Conservation (phyloP, 2,113 vertebrate genomes). For the Aepyceros melampus region DNA sequence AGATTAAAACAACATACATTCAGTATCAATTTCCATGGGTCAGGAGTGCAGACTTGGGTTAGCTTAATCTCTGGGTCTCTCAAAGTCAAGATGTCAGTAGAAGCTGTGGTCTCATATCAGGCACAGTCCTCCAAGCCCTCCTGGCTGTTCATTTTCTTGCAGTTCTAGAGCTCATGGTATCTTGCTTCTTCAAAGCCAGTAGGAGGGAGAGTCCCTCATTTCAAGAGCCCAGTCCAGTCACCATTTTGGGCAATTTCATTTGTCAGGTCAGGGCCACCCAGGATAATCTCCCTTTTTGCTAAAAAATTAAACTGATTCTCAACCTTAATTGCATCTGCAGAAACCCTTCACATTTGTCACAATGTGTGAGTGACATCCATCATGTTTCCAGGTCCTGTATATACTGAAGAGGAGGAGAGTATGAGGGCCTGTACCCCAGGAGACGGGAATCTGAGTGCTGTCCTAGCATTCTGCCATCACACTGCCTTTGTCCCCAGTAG, state of each 20-base stretch:
- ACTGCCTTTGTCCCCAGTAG: background rate
- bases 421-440: background rate
- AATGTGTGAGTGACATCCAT: background rate
- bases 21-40: background rate
- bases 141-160: background rate
- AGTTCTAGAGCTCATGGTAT: background rate
- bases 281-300: background rate
- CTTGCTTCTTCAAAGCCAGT: background rate
- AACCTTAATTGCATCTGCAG: background rate
- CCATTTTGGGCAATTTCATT: background rate
- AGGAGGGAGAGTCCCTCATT: background rate
- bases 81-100: background rate
- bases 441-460: background rate
- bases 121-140: background rate
- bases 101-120: background rate
- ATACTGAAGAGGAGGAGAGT: background rate
- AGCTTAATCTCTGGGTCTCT: background rate
- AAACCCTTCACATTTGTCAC: background rate
- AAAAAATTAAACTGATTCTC: conserved; percentile 10
- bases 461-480: background rate
- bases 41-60: background rate
- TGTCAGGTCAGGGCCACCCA: background rate
- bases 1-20: background rate
- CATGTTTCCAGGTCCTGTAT: background rate
- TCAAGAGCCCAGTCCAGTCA: background rate